Evolutionary conservation across 1,140 invertebrate species (phyloP).

Genomic region (Trichonephila inaurata): DNA sequence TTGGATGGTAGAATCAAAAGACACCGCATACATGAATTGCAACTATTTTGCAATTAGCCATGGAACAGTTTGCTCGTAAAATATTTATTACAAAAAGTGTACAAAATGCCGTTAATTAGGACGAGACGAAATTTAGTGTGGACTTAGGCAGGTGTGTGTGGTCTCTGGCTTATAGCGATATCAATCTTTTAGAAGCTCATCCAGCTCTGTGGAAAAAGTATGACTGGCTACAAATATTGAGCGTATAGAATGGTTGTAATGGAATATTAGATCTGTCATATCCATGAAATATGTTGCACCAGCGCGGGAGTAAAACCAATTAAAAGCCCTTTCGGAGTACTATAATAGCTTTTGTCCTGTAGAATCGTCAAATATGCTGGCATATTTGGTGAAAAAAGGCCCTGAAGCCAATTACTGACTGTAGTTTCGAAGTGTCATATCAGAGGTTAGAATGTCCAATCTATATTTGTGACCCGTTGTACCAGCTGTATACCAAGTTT

Average conservation of each 20-base stretch:
- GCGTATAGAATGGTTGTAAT: background rate
- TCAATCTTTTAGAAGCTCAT: conserved; percentile 47
- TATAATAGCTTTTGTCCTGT: conserved; percentile 52
- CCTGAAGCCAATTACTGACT: conserved; percentile 41
- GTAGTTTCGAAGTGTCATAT: conserved; percentile 47
- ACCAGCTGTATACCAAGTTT: background rate
- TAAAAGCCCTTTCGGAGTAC: conserved; percentile 35
- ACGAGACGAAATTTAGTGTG: conserved; percentile 30
- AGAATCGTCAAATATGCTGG: conserved; percentile 6
- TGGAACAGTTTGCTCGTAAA: conserved; percentile 14
- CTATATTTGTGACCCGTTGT: conserved; percentile 38
- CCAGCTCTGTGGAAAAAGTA: background rate
- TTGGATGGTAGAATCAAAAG: background rate
- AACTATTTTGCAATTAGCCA: background rate
- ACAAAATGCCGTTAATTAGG: conserved; percentile 51
- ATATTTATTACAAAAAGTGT: conserved; percentile 1
- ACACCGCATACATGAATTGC: background rate
- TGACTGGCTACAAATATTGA: conserved; percentile 48
- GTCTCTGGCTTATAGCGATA: background rate
- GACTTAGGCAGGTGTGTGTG: conserved; percentile 47
- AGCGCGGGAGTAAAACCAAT: conserved; percentile 30
- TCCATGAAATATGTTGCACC: conserved; percentile 47
- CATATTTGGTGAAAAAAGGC: conserved; percentile 37
- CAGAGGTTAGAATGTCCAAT: conserved; percentile 49
- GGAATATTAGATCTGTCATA: conserved; percentile 57